phyloP scores from a whole-genome alignment of 1,140 invertebrate species.

The Zaprionus ornatus region DNA sequence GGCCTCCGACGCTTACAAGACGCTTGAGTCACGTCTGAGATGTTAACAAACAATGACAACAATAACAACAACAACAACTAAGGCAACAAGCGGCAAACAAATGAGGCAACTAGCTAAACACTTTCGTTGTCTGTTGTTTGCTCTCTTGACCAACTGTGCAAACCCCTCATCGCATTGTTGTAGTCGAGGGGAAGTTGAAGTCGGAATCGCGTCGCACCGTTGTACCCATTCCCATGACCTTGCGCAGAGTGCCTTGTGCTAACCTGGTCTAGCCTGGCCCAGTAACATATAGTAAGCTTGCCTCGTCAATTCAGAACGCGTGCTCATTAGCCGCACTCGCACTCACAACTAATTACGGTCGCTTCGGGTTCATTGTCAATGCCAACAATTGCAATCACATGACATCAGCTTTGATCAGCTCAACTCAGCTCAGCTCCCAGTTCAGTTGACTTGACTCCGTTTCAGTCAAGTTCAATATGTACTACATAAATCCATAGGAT shows the following conservation, averaged over 20 bases:
- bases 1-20: slow-evolving; percentile 8
- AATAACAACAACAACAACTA: not conserved
- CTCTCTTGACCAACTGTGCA: slow-evolving; percentile 70
- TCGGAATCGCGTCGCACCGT: slow-evolving; percentile 15
- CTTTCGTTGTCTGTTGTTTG: slow-evolving; percentile 72
- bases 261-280: not conserved
- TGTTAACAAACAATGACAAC: slow-evolving; percentile 47
- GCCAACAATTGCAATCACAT: slow-evolving; percentile 74
- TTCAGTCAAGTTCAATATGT: slow-evolving; percentile 5
- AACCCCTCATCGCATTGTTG: slow-evolving; percentile 32
- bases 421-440: not conserved
- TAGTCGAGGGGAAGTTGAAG: slow-evolving; percentile 8
- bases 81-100: slow-evolving; percentile 34
- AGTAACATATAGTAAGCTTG: slow-evolving; percentile 12
- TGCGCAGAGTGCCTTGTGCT: slow-evolving; percentile 38
- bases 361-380: slow-evolving; percentile 71
- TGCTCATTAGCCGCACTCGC: slow-evolving; percentile 45
- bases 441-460: slow-evolving; percentile 8
- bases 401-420: slow-evolving; percentile 54
- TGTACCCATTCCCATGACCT: slow-evolving; percentile 72
- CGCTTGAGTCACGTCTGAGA: slow-evolving; percentile 49
- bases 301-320: slow-evolving; percentile 45
- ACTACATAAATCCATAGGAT: slow-evolving; percentile 33
- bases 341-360: slow-evolving; percentile 65
- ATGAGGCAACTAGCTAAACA: slow-evolving; percentile 58